Base-by-base conservation (phyloP, 2,797 vertebrate genomes). In the Botia almorhae region DNA sequence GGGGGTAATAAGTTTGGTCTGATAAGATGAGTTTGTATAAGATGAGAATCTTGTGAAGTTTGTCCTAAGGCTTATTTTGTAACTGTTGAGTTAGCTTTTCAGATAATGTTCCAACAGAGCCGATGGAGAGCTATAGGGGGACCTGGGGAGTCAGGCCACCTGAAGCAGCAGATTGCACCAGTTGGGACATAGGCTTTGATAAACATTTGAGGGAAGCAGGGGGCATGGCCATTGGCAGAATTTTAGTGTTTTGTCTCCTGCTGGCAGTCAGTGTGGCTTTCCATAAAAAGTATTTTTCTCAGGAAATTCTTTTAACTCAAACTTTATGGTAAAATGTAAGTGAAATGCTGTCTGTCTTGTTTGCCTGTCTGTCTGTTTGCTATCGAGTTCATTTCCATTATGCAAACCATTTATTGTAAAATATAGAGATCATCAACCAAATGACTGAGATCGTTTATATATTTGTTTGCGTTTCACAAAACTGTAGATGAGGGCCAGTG, bases 141-240 rank as follows among this genome's bases (percentile, higher is more conserved):
- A 74, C 14, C 43, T 74, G 8, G 23, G 43, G 33, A 21, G 48
- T 67, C 19, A 55, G 48, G 36, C 13, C 74, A 67, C 53, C n/a
- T 76, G 29, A 76, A 67, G 48, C 74, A 76, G 61, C 48, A 76
- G 74, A 55, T 76, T 55, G 13, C 48, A 67, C 13, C 2, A 21
- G 21, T 39, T 2, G 48, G 26, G 26, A 21, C 21, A 14, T 43
- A 26, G 2, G 23, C n/a, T 67, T 43, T 55, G n/a, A 76, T 43
- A 19, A 55, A 13, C 29, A 7, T 76, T 76, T 68, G n/a, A 76
- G 17, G 74, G 19, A 39, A 67, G 29, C 2, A 2, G 48, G 43
- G 46, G 26, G 48, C 8, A 53, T 19, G n/a, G 14, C 63, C 63
- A 23, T 43, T 26, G 74, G 63, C 33, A 43, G 10, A 23, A 13